Percentiles rank a stretch among this genome's conserved stretches.
Conservation (phyloP, 2,888 invertebrate species). For the Nomada ferruginata region DNA sequence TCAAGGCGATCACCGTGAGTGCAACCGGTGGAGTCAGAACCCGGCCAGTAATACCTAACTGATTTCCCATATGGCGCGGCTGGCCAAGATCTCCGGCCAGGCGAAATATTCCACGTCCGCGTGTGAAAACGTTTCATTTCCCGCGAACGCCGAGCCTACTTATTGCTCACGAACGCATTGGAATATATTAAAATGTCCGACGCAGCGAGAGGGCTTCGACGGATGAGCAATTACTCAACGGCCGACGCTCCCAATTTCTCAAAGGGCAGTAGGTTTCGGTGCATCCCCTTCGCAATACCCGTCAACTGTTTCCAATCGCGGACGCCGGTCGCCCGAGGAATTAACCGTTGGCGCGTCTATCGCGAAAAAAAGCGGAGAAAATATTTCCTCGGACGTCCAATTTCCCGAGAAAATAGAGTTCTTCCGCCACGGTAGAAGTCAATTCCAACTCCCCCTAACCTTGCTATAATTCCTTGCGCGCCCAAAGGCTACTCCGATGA, state of each 20-base stretch:
- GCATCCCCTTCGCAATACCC: neutral
- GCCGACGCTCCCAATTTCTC: neutral
- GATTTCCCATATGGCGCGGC: constrained; percentile 71
- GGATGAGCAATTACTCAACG: no score
- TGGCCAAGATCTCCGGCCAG: constrained; percentile 34
- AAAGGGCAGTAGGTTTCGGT: neutral
- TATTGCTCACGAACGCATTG: constrained; percentile 6
- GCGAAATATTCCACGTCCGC: constrained; percentile 56
- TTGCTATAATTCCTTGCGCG: neutral
- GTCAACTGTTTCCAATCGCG: neutral
- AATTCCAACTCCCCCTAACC: constrained; percentile 26
- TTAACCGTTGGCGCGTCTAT: constrained; percentile 15
- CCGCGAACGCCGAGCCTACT: constrained; percentile 29
- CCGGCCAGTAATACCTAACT: constrained; percentile 59
- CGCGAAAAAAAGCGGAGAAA: neutral
- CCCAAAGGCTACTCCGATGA: constrained; percentile 55
- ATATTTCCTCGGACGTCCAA: constrained; percentile 26
- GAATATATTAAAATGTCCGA: no score
- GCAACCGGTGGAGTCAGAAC: constrained; percentile 48
- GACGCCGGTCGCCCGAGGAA: neutral
- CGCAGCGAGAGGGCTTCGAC: no score
- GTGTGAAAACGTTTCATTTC: constrained; percentile 56
- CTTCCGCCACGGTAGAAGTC: constrained; percentile 41
- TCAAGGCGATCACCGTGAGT: constrained; percentile 50
- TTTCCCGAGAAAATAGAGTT: constrained; percentile 43